Evolutionary conservation across 2,888 invertebrate species (phyloP), one percentile per base, ranked within the genome.

Genomic region (Meghimatium bilineatum): DNA sequence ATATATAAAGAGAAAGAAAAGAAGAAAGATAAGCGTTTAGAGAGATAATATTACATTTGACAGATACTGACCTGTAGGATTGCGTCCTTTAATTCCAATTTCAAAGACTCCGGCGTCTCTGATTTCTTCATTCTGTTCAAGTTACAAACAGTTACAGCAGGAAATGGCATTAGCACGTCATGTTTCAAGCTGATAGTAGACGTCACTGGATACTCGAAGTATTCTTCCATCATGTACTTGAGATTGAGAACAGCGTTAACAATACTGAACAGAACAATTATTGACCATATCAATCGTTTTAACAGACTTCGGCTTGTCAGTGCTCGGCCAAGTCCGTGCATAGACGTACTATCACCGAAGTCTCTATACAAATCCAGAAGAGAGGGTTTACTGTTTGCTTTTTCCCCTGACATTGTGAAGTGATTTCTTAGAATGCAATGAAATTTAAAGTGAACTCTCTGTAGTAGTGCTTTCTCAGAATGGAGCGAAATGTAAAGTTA

Each of bases 71-170:
- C n/a, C n/a, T n/a, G n/a, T n/a, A n/a, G n/a, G n/a, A n/a, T n/a
- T n/a, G n/a, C n/a, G n/a, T n/a, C n/a, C n/a, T n/a, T n/a, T n/a
- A n/a, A n/a, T n/a, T n/a, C n/a, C n/a, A n/a, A n/a, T n/a, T n/a
- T n/a, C n/a, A n/a, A n/a, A n/a, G n/a, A n/a, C n/a, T n/a, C n/a
- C n/a, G 66, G 29, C 29, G 17, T 66, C 5, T 5, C 29, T 12
- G 66, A 5, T 29, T 1, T 32, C 66, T 23, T 49, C 29, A 75
- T n/a, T 12, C 49, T 44, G 63, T 81, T 81, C 38, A 81, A 10
- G 29, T 81, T 81, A 38, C 81, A 81, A 10, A 81, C 36, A 20
- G 81, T 81, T 1, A 81, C 63, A 1, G 81, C 81, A 8, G 81
- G 81, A 71, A 81, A 81, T 20, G n/a, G 34, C 66, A 74, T 6